These are phyloP conservation scores for Salvelinus alpinus DNA, from an alignment of 2,113 vertebrate species.

Conservation along the genomic window DNA sequence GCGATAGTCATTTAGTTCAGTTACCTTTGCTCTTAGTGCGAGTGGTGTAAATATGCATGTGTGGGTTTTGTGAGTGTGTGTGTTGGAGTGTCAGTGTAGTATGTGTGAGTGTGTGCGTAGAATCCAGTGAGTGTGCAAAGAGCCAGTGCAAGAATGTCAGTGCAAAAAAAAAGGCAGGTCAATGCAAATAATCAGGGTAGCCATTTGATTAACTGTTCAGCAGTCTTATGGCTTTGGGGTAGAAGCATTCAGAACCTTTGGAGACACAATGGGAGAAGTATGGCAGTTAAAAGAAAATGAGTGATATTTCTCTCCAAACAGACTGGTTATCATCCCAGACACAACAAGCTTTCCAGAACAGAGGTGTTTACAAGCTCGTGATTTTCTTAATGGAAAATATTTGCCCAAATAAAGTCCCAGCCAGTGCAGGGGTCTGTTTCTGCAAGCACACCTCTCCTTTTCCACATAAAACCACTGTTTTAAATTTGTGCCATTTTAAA, in stretches of 20 bases:
- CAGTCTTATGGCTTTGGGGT: slow-evolving; percentile 8
- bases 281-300: slow-evolving; percentile 49
- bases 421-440: slow-evolving; percentile 53
- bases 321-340: slow-evolving; percentile 55
- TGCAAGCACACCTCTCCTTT: slow-evolving; percentile 51
- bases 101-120: too few relatives aligned
- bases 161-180: too few relatives aligned
- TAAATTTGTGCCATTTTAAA: slow-evolving; percentile 45
- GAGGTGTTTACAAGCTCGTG: slow-evolving; percentile 71
- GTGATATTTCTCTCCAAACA: slow-evolving; percentile 52
- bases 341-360: slow-evolving; percentile 58
- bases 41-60: too few relatives aligned
- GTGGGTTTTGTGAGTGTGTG: too few relatives aligned
- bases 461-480: slow-evolving; percentile 66
- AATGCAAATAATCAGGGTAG: too few relatives aligned
- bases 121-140: too few relatives aligned
- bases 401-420: slow-evolving; percentile 53
- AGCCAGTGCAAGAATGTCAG: too few relatives aligned
- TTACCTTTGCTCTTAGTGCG: too few relatives aligned
- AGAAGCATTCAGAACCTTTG: slow-evolving; percentile 26
- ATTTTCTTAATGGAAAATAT: slow-evolving; percentile 75
- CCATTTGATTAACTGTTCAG: too few relatives aligned
- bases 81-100: too few relatives aligned
- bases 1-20: too few relatives aligned
- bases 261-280: slow-evolving; percentile 26